Evolutionary conservation across 1,140 invertebrate genomes (phyloP), one percentile per base, ranked within the genome.

Genomic region (Pseudomyrmex cubaensis): DNA sequence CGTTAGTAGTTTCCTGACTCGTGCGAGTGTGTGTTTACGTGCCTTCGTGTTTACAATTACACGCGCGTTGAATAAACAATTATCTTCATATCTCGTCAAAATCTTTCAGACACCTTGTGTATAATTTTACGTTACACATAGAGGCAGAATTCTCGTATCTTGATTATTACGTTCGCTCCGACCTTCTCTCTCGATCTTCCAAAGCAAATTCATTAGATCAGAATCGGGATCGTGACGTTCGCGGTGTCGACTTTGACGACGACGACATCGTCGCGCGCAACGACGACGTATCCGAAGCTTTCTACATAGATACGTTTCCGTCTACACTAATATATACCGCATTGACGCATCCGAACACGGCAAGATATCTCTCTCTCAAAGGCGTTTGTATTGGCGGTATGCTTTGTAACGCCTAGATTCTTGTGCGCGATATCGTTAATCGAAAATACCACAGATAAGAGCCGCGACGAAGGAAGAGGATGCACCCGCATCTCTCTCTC

Each of bases 131-230:
- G n/a, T 59, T 54, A 46, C 12, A 15, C 12, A 25, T 2, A 61
- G 59, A 50, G 57, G 22, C 54, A 54, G 35, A 20, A 54, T 63
- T 77, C 77, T 62, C 44, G 44, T 57, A 1, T 56, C 35, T 35
- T 35, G 35, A 35, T 35, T 48, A 22, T 44, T 64, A 46, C 7
- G 50, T n/a, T 66, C 22, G 13, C 35, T 44, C 64, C 57, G 64
- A 63, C 63, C 17, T n/a, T 70, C 82, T 87, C 82, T 87, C 72
- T 69, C n/a, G 57, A 75, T 63, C 77, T 72, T 54, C 46, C 67
- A 63, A 82, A 87, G 74, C 73, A 61, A 77, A 77, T 82, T 17
- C 82, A 80, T 72, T 77, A 76, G 64, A 82, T 83, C 59, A 64
- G n/a, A 62, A 22, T n/a, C 25, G 59, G 54, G 62, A 44, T 74